These are phyloP conservation scores for Lophotis ruficrista DNA, from an alignment of 2,113 vertebrate genomes.

Conservation along the genomic window DNA sequence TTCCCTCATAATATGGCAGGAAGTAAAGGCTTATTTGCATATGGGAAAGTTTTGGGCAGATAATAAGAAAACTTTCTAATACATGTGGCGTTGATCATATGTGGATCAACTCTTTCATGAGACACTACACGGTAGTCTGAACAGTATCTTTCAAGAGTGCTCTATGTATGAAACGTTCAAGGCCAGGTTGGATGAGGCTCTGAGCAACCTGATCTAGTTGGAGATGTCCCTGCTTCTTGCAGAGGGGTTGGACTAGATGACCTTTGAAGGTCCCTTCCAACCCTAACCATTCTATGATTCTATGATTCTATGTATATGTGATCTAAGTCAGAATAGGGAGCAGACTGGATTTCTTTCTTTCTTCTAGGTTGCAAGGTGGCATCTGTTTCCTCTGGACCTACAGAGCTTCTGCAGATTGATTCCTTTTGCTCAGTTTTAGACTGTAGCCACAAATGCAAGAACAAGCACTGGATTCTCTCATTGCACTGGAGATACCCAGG, in stretches of 20 bases:
- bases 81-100: accelerated
- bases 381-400: background rate
- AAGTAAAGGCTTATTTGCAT: background rate
- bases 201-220: no score
- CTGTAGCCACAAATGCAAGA: background rate
- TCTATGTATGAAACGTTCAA: background rate
- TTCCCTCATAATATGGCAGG: background rate
- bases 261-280: no score
- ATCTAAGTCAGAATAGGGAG: background rate
- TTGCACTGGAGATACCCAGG: background rate
- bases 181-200: no score
- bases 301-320: background rate
- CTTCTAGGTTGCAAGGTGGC: background rate
- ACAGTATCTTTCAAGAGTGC: background rate
- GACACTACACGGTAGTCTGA: background rate
- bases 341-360: background rate
- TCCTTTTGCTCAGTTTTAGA: background rate
- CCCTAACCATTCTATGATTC: no score
- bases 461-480: background rate
- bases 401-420: background rate
- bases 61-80: background rate
- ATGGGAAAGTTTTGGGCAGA: background rate
- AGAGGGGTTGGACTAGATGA: no score
- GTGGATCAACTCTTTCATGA: background rate
- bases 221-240: no score